Percentiles rank a stretch among this genome's conserved stretches.
These are phyloP conservation scores for Madoqua kirkii DNA, from an alignment of 2,113 vertebrate species.

Conservation along the genomic window DNA sequence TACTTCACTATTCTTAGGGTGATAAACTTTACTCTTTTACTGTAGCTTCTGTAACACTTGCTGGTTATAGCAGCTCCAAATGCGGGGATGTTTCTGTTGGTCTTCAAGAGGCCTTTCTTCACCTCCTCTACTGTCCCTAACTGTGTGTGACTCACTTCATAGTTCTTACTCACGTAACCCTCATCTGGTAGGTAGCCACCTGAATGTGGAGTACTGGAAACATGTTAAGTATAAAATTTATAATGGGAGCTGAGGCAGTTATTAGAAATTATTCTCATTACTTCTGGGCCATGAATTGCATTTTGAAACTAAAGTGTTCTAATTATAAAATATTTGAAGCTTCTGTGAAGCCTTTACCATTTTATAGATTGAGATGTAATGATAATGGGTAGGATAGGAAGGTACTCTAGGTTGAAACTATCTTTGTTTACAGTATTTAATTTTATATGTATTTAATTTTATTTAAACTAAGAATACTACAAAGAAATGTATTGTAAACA, in stretches of 20 bases:
- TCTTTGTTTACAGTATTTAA: background rate
- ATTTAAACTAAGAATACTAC: background rate
- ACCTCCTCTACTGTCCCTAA: background rate
- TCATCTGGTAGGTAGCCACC: background rate
- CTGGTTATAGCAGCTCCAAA: background rate
- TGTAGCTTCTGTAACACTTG: background rate
- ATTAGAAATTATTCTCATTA: background rate
- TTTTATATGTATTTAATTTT: background rate
- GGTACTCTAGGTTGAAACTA: background rate
- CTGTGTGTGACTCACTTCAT: background rate
- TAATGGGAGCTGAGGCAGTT: background rate
- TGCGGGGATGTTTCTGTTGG: background rate
- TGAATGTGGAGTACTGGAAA: background rate
- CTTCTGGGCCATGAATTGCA: background rate
- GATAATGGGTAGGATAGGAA: background rate
- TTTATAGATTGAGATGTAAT: background rate
- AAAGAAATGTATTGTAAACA: background rate
- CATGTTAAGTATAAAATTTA: background rate
- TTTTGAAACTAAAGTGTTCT: conserved; percentile 2
- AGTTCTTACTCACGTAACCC: background rate
- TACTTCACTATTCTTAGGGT: background rate
- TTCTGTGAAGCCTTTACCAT: background rate
- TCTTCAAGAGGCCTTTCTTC: background rate
- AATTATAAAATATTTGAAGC: background rate
- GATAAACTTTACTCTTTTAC: background rate